A percentile compares a stretch with the other conserved stretches of the same genome.
phyloP scores from a whole-genome alignment of 2,113 vertebrate genomes.

The Nothobranchius furzeri region DNA sequence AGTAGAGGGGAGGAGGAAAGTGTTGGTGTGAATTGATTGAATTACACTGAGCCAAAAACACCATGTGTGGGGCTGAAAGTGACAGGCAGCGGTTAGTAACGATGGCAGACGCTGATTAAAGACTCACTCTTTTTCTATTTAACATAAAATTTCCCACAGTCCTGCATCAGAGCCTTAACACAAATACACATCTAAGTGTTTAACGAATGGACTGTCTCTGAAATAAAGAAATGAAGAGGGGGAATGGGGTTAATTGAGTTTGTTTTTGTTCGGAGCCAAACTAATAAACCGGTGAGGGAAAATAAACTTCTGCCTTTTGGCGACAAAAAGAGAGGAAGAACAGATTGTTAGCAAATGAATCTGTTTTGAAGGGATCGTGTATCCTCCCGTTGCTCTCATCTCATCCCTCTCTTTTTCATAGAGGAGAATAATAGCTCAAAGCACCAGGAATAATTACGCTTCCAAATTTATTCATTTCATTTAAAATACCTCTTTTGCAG shows the following conservation, averaged over 20 bases:
- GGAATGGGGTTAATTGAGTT: conserved; percentile 69
- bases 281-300: conserved; percentile 45
- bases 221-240: conserved; percentile 26
- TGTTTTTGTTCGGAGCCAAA: conserved; percentile 62
- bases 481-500: conserved; percentile 63
- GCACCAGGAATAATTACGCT: conserved; percentile 76
- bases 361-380: conserved; percentile 69
- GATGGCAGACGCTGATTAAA: conserved; percentile 14
- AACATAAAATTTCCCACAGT: conserved; percentile 3
- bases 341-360: conserved; percentile 47
- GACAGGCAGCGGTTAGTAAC: conserved; percentile 42
- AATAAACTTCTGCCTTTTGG: conserved; percentile 59
- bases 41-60: conserved; percentile 60
- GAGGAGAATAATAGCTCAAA: conserved; percentile 77
- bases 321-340: conserved; percentile 24
- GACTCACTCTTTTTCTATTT: not conserved
- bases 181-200: conserved; percentile 2
- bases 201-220: conserved; percentile 7
- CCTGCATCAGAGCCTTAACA: not conserved
- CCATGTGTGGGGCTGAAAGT: conserved; percentile 56
- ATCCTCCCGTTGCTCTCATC: conserved; percentile 32
- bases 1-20: conserved; percentile 59
- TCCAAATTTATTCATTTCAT: conserved; percentile 78
- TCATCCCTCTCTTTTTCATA: conserved; percentile 46
- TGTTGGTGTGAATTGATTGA: conserved; percentile 75